These are phyloP conservation scores for Galerucella pusilla DNA, from an alignment of 2,888 invertebrate genomes.

Conservation along the genomic window DNA sequence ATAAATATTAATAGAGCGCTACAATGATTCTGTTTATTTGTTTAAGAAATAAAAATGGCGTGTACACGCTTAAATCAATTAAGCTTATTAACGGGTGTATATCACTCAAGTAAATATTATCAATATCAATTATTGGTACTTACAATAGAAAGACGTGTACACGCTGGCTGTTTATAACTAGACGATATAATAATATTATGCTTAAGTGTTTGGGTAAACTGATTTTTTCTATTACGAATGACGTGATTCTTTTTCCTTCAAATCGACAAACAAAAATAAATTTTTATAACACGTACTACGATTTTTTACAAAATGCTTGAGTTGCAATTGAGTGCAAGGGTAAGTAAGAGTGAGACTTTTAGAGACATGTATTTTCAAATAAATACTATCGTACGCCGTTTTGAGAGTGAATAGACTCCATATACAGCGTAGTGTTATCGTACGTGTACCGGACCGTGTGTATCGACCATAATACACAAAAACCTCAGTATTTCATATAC, in stretches of 20 bases:
- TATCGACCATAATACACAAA: too few relatives aligned
- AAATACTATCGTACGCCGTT: too few relatives aligned
- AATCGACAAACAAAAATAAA: background rate
- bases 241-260: background rate
- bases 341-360: too few relatives aligned
- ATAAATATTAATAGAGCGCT: conserved; percentile 3
- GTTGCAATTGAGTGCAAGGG: too few relatives aligned
- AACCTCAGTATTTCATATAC: too few relatives aligned
- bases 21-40: background rate
- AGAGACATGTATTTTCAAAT: too few relatives aligned
- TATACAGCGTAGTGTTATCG: too few relatives aligned
- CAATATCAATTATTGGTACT: background rate
- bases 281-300: too few relatives aligned
- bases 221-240: background rate
- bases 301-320: too few relatives aligned
- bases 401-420: too few relatives aligned
- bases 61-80: conserved; percentile 6
- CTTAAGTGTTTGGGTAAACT: background rate
- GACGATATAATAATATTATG: background rate
- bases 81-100: background rate
- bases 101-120: background rate
- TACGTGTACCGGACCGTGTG: too few relatives aligned
- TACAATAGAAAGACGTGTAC: conserved; percentile 15
- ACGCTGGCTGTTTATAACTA: background rate
- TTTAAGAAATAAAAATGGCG: conserved; percentile 12